Conservation (phyloP, 2,888 invertebrate species). For the Nomada fabriciana region DNA sequence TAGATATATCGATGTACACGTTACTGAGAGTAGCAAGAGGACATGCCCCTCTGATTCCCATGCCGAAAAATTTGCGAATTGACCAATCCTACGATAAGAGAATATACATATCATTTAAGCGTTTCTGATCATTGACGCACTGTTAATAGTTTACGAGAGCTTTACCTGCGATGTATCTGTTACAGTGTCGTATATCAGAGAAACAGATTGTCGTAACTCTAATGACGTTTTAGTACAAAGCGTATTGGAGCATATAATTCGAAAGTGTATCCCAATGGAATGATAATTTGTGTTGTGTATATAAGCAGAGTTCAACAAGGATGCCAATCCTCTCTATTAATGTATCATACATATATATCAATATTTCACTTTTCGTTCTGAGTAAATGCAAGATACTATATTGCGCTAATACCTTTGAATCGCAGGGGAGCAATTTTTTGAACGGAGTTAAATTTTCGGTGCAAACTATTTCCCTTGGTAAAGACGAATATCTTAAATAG, state of each 20-base stretch:
- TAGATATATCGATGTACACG: conserved; percentile 92
- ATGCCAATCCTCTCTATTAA: conserved; percentile 91
- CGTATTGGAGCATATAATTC: conserved; percentile 90
- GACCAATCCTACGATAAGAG: conserved; percentile 90
- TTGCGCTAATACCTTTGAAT: conserved; percentile 87
- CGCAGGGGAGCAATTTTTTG: conserved; percentile 98
- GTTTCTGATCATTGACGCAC: neutral
- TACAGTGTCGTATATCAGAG: conserved; percentile 93
- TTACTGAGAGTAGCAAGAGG: conserved; percentile 91
- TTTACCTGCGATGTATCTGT: conserved; percentile 77
- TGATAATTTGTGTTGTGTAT: conserved; percentile 97
- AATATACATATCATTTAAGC: too few relatives aligned
- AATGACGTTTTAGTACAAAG: conserved; percentile 88
- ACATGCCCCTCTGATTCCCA: conserved; percentile 92
- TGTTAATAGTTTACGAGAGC: neutral
- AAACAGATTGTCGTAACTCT: conserved; percentile 94
- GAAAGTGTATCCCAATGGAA: conserved; percentile 94
- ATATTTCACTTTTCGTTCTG: conserved; percentile 4
- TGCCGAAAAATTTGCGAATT: conserved; percentile 93
- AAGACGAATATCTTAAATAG: conserved; percentile 92
- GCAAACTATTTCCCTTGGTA: conserved; percentile 98
- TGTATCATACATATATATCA: neutral
- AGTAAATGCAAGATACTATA: neutral
- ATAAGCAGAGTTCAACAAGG: conserved; percentile 94
- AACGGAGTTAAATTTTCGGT: conserved; percentile 99